Conservation (phyloP, 2,797 vertebrate species). For the Jordanella pulchra region DNA sequence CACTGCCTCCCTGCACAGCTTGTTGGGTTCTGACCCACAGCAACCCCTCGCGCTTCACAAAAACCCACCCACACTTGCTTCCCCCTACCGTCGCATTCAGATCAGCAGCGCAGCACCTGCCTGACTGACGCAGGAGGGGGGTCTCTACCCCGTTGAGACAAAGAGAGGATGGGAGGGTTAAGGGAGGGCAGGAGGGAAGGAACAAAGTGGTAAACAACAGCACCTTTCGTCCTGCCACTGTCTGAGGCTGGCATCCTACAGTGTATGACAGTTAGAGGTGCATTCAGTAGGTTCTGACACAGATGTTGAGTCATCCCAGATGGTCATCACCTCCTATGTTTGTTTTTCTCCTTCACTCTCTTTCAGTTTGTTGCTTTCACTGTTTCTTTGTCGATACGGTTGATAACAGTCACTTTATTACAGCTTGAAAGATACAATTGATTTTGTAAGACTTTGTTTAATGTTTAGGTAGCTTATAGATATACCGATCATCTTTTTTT, state of each 20-base stretch:
- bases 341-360: constrained; percentile 25
- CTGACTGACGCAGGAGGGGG: constrained; percentile 57
- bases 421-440: constrained; percentile 35
- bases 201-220: constrained; percentile 74
- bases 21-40: constrained; percentile 79
- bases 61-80: constrained; percentile 26
- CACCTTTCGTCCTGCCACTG: constrained; percentile 78
- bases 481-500: no score
- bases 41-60: constrained; percentile 46
- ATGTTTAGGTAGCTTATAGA: not conserved
- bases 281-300: constrained; percentile 58
- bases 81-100: constrained; percentile 47
- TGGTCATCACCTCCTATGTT: constrained; percentile 45
- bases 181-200: constrained; percentile 53
- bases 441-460: not conserved
- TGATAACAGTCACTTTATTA: constrained; percentile 27
- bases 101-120: constrained; percentile 45
- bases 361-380: constrained; percentile 6
- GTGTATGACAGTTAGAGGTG: constrained; percentile 69
- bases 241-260: constrained; percentile 64
- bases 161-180: constrained; percentile 52
- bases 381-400: constrained; percentile 11
- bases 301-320: constrained; percentile 67
- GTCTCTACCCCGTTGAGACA: constrained; percentile 50
- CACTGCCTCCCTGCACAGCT: constrained; percentile 73